A percentile compares a stretch with the other conserved stretches of the same genome.
phyloP scores from a whole-genome alignment of 2,888 invertebrate species.

The Idaea biselata region DNA sequence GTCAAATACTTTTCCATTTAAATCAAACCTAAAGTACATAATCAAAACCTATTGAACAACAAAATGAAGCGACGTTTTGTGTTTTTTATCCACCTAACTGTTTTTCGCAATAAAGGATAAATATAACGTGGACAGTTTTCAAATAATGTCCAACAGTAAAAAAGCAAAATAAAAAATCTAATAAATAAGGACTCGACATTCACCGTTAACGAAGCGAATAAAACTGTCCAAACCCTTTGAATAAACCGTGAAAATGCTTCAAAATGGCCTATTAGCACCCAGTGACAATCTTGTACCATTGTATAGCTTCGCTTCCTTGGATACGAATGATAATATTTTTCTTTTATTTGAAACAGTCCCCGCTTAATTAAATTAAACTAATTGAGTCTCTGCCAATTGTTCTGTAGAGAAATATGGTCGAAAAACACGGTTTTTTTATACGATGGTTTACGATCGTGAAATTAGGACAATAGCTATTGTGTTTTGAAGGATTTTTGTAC shows the following conservation, averaged over 20 bases:
- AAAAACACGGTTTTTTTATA: constrained; percentile 35
- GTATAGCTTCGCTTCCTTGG: constrained; percentile 37
- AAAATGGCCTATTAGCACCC: constrained; percentile 71
- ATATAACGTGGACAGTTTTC: neutral
- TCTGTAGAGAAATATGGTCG: constrained; percentile 46
- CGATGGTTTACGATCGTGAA: constrained; percentile 24
- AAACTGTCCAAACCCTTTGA: constrained; percentile 67
- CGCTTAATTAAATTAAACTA: constrained; percentile 68
- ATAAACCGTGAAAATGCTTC: constrained; percentile 66
- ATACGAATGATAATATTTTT: constrained; percentile 68
- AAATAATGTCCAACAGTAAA: constrained; percentile 10
- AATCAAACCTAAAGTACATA: neutral
- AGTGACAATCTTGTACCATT: constrained; percentile 60
- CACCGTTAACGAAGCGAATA: constrained; percentile 69
- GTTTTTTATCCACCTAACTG: neutral
- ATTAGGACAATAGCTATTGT: constrained; percentile 16
- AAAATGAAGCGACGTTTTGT: neutral
- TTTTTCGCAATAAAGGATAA: neutral
- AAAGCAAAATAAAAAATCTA: constrained; percentile 55
- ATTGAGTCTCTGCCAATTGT: constrained; percentile 55
- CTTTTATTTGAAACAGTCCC: constrained; percentile 65
- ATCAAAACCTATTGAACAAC: neutral
- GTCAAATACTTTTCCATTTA: neutral
- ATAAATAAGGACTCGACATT: constrained; percentile 57
- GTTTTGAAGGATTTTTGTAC: constrained; percentile 13